Evolutionary conservation across 92 coral and sea anemone species (phyloP).

Genomic region (Parazoanthus atlanticus): DNA sequence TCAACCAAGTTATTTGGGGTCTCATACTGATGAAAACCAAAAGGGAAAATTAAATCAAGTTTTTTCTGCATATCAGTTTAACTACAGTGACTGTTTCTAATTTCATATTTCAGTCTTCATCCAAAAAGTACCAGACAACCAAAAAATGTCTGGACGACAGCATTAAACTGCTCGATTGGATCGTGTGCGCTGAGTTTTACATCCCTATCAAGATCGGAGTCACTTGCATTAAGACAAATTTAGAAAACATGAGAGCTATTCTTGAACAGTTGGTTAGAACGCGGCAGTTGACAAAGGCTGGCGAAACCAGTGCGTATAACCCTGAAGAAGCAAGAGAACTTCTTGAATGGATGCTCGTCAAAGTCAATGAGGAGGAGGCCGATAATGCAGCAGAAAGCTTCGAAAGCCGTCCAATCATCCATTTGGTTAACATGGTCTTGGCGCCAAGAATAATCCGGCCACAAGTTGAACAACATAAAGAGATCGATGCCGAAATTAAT

Average conservation of each 20-base stretch:
- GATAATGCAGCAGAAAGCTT: not conserved
- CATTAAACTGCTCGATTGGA: slow-evolving; percentile 20
- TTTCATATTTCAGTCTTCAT: not conserved
- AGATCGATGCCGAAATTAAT: not conserved
- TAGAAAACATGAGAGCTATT: not conserved
- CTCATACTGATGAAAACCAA: no score
- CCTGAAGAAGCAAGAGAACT: not conserved
- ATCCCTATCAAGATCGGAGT: not conserved
- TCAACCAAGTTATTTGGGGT: no score
- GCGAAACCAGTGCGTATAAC: not conserved
- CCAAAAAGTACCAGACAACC: not conserved
- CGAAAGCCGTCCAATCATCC: slow-evolving; percentile 23
- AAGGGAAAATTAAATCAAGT: not conserved
- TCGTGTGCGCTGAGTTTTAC: not conserved
- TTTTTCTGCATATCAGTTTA: not conserved
- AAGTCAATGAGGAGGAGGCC: not conserved
- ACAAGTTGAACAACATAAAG: not conserved
- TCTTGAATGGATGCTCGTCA: slow-evolving; percentile 3
- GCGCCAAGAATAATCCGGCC: not conserved
- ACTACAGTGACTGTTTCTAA: not conserved
- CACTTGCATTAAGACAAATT: slow-evolving; percentile 3
- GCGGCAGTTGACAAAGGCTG: not conserved
- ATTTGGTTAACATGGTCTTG: slow-evolving; percentile 3
- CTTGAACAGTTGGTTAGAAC: not conserved
- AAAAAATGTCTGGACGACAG: slow-evolving; percentile 11